Conservation (phyloP, 64 coral and sea anemone genomes). For the Montipora efflorescens region DNA sequence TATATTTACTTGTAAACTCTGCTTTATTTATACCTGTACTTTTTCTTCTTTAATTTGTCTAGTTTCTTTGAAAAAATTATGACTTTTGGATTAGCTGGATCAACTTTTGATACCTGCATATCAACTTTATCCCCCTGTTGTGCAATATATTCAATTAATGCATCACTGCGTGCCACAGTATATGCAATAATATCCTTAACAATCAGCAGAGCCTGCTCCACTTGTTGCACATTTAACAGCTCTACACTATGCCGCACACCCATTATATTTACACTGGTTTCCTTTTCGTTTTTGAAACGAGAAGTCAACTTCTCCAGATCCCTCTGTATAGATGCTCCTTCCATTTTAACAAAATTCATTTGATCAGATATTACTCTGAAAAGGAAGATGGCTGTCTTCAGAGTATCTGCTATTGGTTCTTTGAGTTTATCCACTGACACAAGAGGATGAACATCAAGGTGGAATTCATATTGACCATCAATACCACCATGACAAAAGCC, state of each 20-base stretch:
- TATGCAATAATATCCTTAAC: conserved; percentile 86
- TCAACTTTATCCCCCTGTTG: conserved; percentile 91
- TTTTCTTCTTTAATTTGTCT: conserved; percentile 61
- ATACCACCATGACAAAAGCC: conserved; percentile 81
- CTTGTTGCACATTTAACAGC: conserved; percentile 87
- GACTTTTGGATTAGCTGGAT: conserved; percentile 72
- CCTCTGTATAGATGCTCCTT: conserved; percentile 71
- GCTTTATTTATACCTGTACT: neutral
- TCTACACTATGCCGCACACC: conserved; percentile 82
- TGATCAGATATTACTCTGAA: conserved; percentile 77
- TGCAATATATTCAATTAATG: conserved; percentile 87
- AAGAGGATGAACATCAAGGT: conserved; percentile 81
- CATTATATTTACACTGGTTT: conserved; percentile 78
- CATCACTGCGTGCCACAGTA: conserved; percentile 70
- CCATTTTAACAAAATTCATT: conserved; percentile 71
- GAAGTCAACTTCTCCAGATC: conserved; percentile 79
- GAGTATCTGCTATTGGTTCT: conserved; percentile 60
- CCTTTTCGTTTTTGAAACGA: conserved; percentile 70
- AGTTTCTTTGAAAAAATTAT: conserved; percentile 96
- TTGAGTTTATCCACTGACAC: conserved; percentile 84
- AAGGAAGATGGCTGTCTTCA: conserved; percentile 77
- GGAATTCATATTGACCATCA: conserved; percentile 87
- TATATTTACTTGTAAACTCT: neutral
- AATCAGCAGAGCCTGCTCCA: conserved; percentile 85
- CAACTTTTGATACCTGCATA: conserved; percentile 74